phyloP scores from a whole-genome alignment of 2,113 vertebrate genomes.

The Tympanuchus pallidicinctus region DNA sequence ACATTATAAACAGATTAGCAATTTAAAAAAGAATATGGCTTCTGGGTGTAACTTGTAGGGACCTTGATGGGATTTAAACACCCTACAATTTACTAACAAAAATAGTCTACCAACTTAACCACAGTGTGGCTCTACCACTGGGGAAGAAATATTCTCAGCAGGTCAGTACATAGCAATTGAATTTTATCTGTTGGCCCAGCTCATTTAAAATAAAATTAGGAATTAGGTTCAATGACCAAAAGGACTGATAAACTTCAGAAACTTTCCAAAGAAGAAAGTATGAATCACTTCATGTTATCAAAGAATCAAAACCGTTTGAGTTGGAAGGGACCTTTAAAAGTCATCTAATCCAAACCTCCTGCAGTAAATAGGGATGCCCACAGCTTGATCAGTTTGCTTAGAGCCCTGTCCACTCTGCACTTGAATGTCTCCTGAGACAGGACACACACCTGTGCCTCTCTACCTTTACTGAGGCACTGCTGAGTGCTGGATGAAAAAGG shows the following conservation, averaged over 20 bases:
- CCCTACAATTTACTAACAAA: slow-evolving; percentile 66
- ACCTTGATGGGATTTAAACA: slow-evolving; percentile 6
- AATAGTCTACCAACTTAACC: slow-evolving; percentile 55
- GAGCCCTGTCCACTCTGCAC: too few species aligned
- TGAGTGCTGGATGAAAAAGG: neutral
- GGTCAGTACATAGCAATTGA: neutral
- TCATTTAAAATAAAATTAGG: neutral
- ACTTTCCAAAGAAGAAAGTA: neutral
- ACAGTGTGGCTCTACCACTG: neutral
- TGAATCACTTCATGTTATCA: neutral
- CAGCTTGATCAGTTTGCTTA: too few species aligned
- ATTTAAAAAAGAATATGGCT: neutral
- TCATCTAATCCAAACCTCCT: too few species aligned
- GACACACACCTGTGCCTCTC: too few species aligned
- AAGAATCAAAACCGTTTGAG: too few species aligned
- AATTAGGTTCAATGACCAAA: neutral
- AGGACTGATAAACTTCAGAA: neutral
- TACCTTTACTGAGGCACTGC: too few species aligned
- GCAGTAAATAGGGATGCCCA: too few species aligned
- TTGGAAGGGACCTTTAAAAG: too few species aligned
- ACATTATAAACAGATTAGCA: neutral
- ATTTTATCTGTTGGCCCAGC: neutral
- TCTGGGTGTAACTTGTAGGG: slow-evolving; percentile 27
- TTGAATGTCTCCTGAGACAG: too few species aligned
- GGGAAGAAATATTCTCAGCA: slow-evolving; percentile 4